Conservation (phyloP, 2,888 invertebrate species). For the Dyspetes luteomarginatus region DNA sequence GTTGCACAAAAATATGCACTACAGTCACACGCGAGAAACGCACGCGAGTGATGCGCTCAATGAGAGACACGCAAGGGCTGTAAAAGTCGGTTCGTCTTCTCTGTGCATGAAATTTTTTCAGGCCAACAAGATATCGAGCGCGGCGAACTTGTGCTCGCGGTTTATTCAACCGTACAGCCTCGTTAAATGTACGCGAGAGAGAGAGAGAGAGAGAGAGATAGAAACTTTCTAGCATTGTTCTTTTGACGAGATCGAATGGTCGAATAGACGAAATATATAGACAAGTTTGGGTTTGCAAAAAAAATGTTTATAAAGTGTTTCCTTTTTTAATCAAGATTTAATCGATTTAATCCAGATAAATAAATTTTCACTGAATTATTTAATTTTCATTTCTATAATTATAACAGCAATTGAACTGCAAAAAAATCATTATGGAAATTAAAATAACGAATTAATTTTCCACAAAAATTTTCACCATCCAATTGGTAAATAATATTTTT, state of each 20-base stretch:
- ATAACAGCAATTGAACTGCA: too few relatives aligned
- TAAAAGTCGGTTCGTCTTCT: conserved; percentile 51
- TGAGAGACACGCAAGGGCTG: conserved; percentile 65
- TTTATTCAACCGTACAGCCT: conserved; percentile 36
- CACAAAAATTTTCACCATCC: neutral
- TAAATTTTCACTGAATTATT: neutral
- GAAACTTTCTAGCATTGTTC: conserved; percentile 52
- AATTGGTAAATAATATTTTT: neutral
- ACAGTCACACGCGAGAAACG: conserved; percentile 61
- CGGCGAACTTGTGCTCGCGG: conserved; percentile 37
- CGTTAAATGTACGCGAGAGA: neutral
- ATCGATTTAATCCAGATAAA: too few relatives aligned
- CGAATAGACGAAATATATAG: conserved; percentile 2
- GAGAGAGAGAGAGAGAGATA: neutral
- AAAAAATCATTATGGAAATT: too few relatives aligned
- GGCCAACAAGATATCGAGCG: conserved; percentile 54
- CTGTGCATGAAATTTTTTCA: conserved; percentile 13
- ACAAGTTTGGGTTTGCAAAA: neutral
- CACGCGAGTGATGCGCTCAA: conserved; percentile 58
- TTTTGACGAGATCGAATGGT: conserved; percentile 13
- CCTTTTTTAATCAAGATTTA: neutral
- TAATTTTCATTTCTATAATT: neutral
- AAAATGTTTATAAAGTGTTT: neutral
- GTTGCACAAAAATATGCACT: conserved; percentile 28
- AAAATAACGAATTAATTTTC: too few relatives aligned